Percentiles rank a stretch among this genome's conserved stretches.
Conservation (phyloP, 2,888 invertebrate species). For the Mantis religiosa region DNA sequence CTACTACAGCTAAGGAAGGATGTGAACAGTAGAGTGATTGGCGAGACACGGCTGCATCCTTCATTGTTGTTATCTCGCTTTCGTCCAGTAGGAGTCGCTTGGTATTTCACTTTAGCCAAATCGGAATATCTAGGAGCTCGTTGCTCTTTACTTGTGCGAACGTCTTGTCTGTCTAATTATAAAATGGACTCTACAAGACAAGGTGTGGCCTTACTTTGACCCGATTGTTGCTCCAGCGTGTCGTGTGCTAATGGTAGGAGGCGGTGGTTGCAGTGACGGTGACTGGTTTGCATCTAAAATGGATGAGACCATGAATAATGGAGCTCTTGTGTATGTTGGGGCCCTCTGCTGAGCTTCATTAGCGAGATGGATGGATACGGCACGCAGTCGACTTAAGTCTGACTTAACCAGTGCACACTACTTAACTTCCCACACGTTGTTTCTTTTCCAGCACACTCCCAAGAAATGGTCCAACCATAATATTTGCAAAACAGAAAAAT, state of each 20-base stretch:
- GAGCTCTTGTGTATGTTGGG: constrained; percentile 18
- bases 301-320: constrained; percentile 30
- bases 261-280: constrained; percentile 3
- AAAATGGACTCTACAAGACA: too few species aligned
- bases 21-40: too few species aligned
- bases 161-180: too few species aligned
- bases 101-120: too few species aligned
- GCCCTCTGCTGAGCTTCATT: constrained; percentile 23
- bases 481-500: too few species aligned
- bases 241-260: constrained; percentile 5
- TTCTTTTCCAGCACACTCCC: not conserved
- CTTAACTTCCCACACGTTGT: not conserved
- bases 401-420: not conserved
- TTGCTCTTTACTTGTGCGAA: too few species aligned
- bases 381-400: constrained; percentile 12
- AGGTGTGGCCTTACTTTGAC: constrained; percentile 3
- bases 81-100: too few species aligned
- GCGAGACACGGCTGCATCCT: too few species aligned
- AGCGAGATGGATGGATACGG: constrained; percentile 27
- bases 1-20: too few species aligned
- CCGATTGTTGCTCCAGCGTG: not conserved
- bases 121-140: too few species aligned
- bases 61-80: too few species aligned
- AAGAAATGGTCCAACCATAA: too few species aligned
- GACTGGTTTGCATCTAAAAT: constrained; percentile 30